A percentile compares a stretch with the other conserved stretches of the same genome.
These are phyloP conservation scores for Ernsta delagoae DNA, from an alignment of 2,888 invertebrate species.

Conservation along the genomic window DNA sequence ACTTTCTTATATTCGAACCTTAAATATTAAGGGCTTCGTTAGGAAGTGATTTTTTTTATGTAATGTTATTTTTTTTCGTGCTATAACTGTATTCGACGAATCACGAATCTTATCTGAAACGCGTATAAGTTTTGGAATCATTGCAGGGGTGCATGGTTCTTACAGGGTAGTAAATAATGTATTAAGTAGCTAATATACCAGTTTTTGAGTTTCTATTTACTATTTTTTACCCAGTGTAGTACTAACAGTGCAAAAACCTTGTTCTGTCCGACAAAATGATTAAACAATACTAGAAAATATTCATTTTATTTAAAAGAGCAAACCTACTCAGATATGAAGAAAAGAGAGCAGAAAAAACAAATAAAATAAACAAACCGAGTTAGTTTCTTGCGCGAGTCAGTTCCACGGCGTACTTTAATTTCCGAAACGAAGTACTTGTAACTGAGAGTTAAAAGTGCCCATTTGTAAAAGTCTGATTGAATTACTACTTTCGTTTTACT, in stretches of 20 bases:
- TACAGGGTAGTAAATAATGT: no score
- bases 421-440: slow-evolving; percentile 10
- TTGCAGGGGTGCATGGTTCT: no score
- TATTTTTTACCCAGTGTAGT: no score
- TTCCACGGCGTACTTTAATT: slow-evolving; percentile 10
- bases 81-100: no score
- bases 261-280: no score
- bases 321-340: background rate
- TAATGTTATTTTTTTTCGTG: no score
- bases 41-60: background rate
- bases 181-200: no score
- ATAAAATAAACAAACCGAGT: slow-evolving; percentile 3
- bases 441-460: slow-evolving; percentile 13
- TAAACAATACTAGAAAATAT: background rate
- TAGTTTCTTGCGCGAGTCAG: slow-evolving; percentile 12
- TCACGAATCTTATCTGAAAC: no score
- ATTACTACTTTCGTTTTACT: background rate
- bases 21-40: background rate
- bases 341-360: slow-evolving; percentile 11
- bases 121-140: no score
- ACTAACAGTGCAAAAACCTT: no score
- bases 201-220: no score
- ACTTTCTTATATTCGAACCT: background rate
- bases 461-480: slow-evolving; percentile 10
- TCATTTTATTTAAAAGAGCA: background rate